Evolutionary conservation across 2,888 invertebrate species (phyloP), one percentile per base, ranked within the genome.

Genomic region (Melinaea menophilus): DNA sequence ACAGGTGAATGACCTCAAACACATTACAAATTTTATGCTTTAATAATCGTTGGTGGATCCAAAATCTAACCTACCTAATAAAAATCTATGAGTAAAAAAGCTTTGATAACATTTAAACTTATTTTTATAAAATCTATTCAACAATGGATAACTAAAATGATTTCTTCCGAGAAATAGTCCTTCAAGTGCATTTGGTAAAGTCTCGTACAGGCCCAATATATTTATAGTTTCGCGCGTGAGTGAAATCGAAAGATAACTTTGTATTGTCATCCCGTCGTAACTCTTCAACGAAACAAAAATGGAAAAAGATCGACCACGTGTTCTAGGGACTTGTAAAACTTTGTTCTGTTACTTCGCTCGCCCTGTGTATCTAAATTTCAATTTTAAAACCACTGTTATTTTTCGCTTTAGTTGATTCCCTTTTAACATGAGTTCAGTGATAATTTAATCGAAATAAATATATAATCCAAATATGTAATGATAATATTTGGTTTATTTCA

Each of bases 231-330:
- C 55, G 71, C 72, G 68, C 74, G 72, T 72, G 76, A 75, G 75
- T 73, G 74, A 71, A 75, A 77, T 77, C 74, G 76, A 76, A 74
- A 73, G 73, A 79, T 79, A 78, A 79, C 75, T 79, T 74, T 71
- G 74, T 77, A 78, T 76, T 75, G 78, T 72, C 69, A 63, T 67
- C 64, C 70, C 69, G 61, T 68, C 66, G 71, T 69, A 67, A 70
- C 68, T 70, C 70, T 63, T 69, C 69, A 69, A 63, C 68, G 68
- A 71, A 69, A 69, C 69, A 69, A 68, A 70, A 71, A 69, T 67
- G 66, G 68, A 63, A 61, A 33, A 37, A 47, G n/a, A 56, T 55
- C 35, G 56, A 59, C 64, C 55, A 51, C 65, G 5, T 35, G 35
- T 55, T 46, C 31, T 63, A 12, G 11, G 7, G 46, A 64, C 31